Evolutionary conservation across 37 sponge, comb jelly and placozoan genomes (phyloP), one percentile per base, ranked within the genome.

Genomic region (Spongia lamella): DNA sequence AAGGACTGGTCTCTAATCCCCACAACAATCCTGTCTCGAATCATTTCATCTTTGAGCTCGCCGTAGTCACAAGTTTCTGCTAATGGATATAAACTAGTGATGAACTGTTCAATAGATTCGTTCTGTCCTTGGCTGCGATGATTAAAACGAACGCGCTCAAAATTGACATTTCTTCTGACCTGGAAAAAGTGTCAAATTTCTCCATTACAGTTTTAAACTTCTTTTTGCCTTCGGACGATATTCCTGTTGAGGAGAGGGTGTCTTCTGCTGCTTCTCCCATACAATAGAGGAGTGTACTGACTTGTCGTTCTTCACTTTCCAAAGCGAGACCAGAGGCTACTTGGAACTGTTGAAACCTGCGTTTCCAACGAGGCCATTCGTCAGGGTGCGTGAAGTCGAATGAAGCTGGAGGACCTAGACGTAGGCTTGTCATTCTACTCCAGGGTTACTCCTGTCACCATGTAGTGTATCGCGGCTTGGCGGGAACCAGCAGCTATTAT

Each of bases 1-100:
- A 62, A 30, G 27, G 63, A 25, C 63, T 13, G 35, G 63, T 62
- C 63, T 34, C 35, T 9, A 24, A 22, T 30, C 17, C 63, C 27
- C 19, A 62, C 63, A 20, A 62, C 63, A 2, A 62, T 2, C 4
- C 63, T 62, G 63, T 62, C 63, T 25, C 27, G 31, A 25, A 62
- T 62, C 63, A 62, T 26, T 1, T 62, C 34, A 56, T 62, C 63
- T 62, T 62, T 62, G 29, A 30, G 35, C 2, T 34, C 1, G 1
- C 35, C 63, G 4, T 26, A 62, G 19, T 62, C 27, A 24, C 63
- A 62, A 22, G 31, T 16, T 19, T 62, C 27, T 19, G 63, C 63
- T 9, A 62, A 30, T 3, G 17, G 31, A 62, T 62, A 62, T 1
- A 62, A 20, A 30, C 27, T 1, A 4, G 19, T n/a, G n/a, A n/a